These are phyloP conservation scores for Alcis repandata DNA, from an alignment of 2,888 invertebrate genomes.

Conservation along the genomic window DNA sequence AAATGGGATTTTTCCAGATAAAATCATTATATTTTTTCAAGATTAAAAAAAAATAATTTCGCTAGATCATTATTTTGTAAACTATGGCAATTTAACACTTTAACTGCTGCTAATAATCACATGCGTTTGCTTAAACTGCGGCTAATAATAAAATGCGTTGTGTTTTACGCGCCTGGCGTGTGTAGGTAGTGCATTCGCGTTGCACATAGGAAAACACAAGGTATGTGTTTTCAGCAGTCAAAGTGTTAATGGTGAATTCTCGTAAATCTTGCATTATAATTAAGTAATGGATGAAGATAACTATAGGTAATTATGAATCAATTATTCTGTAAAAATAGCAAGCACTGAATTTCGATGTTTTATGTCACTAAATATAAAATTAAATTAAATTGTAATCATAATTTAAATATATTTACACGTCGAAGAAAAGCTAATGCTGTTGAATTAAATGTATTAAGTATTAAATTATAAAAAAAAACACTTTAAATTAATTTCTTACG, in stretches of 20 bases:
- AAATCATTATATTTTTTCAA: too few relatives aligned
- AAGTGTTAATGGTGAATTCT: slow-evolving; percentile 9
- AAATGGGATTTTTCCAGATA: too few relatives aligned
- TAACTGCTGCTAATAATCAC: too few relatives aligned
- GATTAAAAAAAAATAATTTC: too few relatives aligned
- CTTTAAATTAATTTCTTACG: too few relatives aligned
- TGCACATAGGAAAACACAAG: too few relatives aligned
- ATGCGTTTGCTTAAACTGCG: too few relatives aligned
- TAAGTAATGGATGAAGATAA: slow-evolving; percentile 13
- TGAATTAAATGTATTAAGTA: slow-evolving; percentile 50
- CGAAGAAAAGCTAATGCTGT: slow-evolving; percentile 61
- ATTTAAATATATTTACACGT: slow-evolving; percentile 76
- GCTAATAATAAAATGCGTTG: too few relatives aligned
- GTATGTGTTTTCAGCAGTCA: slow-evolving; percentile 18
- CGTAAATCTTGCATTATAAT: slow-evolving; percentile 1
- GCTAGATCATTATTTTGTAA: neutral
- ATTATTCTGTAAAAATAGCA: slow-evolving; percentile 47
- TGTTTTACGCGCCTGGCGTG: too few relatives aligned
- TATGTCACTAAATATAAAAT: slow-evolving; percentile 70
- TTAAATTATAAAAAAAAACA: slow-evolving; percentile 28
- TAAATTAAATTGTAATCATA: slow-evolving; percentile 55
- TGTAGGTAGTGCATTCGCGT: too few relatives aligned
- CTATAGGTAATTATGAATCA: slow-evolving; percentile 38
- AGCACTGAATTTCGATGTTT: slow-evolving; percentile 85
- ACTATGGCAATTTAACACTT: too few relatives aligned